phyloP scores from a whole-genome alignment of 30 jellyfish, hydroid and myxozoan genomes.

The Aurelia sp. region DNA sequence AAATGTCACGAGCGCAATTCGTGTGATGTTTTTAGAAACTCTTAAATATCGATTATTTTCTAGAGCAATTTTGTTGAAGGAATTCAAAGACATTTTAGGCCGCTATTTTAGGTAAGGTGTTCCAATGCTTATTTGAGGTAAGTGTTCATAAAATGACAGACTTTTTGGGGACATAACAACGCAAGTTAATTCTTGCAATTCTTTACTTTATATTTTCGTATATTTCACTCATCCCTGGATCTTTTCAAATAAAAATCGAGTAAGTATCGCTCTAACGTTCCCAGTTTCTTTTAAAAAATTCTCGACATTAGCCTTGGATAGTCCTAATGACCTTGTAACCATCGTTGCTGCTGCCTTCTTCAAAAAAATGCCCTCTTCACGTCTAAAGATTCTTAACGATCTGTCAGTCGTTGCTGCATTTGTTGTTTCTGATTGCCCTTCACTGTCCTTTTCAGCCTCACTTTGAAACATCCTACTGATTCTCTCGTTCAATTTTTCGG shows the following conservation, averaged over 20 bases:
- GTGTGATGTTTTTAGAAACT: no score
- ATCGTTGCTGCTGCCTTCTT: background rate
- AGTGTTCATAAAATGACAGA: no score
- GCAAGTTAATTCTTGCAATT: no score
- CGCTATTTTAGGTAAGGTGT: no score
- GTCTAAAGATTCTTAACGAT: background rate
- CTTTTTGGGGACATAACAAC: no score
- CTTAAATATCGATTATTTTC: no score
- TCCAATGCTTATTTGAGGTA: no score
- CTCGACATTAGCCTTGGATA: background rate
- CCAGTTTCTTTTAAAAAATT: background rate
- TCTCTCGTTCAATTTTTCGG: no score
- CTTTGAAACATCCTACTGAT: background rate
- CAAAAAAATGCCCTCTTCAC: background rate
- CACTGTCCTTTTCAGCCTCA: background rate
- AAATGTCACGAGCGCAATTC: no score
- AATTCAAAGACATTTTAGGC: no score
- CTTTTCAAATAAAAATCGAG: background rate
- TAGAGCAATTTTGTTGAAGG: no score
- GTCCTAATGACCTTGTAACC: background rate
- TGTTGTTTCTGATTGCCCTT: background rate
- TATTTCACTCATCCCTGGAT: constrained; percentile 1
- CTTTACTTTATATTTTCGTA: background rate
- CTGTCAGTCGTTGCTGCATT: background rate
- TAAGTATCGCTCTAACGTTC: background rate